These are phyloP conservation scores for Eleginops maclovinus DNA, from an alignment of 2,113 vertebrate species.

Conservation along the genomic window DNA sequence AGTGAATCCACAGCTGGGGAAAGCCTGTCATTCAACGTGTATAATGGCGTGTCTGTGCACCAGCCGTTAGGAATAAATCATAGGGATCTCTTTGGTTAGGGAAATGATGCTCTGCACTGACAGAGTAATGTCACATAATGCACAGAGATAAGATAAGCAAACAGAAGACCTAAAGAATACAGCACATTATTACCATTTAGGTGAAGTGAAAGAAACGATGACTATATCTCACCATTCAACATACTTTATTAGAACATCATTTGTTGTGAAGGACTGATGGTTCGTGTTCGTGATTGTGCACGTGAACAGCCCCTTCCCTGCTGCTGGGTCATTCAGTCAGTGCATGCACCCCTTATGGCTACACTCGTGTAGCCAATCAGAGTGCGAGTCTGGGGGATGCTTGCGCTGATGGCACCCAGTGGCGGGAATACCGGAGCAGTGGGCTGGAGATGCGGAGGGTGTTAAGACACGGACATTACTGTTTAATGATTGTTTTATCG, in stretches of 20 bases:
- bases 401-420: no score
- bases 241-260: constrained; percentile 1
- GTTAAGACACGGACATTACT: no score
- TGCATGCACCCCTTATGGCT: no score
- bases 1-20: constrained; percentile 55
- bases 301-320: no score
- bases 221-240: neutral
- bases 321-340: no score
- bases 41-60: constrained; percentile 57
- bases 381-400: no score
- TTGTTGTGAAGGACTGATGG: no score
- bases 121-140: constrained; percentile 45
- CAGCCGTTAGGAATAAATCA: constrained; percentile 61
- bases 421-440: no score
- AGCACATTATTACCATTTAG: neutral
- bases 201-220: neutral
- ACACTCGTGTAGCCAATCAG: no score
- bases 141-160: constrained; percentile 13
- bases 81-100: constrained; percentile 50
- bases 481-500: no score
- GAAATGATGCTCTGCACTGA: constrained; percentile 38
- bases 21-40: constrained; percentile 43
- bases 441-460: no score
- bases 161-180: neutral
- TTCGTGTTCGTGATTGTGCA: no score